A percentile compares a stretch with the other conserved stretches of the same genome.
These are phyloP conservation scores for Dolichotis patagonum DNA, from an alignment of 2,113 vertebrate species.

Conservation along the genomic window DNA sequence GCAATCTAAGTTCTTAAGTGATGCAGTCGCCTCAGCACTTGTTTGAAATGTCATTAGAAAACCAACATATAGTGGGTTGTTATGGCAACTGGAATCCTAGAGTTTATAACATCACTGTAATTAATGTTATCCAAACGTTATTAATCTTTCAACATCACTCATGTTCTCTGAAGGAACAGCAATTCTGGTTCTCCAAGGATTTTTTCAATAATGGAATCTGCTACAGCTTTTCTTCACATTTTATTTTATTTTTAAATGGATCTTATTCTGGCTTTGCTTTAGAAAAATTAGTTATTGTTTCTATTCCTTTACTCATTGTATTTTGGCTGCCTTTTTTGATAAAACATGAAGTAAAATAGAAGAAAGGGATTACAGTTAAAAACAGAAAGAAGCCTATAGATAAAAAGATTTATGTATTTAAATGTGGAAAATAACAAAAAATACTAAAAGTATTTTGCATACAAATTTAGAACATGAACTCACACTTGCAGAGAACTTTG, in stretches of 20 bases:
- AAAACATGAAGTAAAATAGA: conserved; percentile 61
- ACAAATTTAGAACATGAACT: conserved; percentile 23
- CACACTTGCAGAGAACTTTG: conserved; percentile 7
- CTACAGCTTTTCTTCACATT: conserved; percentile 47
- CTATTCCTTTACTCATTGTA: conserved; percentile 44
- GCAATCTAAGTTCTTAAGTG: conserved; percentile 75
- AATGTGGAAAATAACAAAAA: conserved; percentile 39
- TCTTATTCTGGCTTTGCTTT: conserved; percentile 54
- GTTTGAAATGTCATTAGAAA: conserved; percentile 81
- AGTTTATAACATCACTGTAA: conserved; percentile 82
- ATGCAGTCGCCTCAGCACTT: conserved; percentile 68
- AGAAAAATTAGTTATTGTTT: conserved; percentile 69
- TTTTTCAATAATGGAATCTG: conserved; percentile 71
- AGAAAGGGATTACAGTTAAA: conserved; percentile 50
- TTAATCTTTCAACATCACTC: conserved; percentile 84
- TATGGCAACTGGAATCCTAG: conserved; percentile 81
- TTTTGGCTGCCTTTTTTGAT: conserved; percentile 54
- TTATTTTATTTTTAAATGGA: conserved; percentile 68
- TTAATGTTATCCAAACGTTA: conserved; percentile 85
- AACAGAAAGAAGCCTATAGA: conserved; percentile 19
- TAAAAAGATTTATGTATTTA: conserved; percentile 58
- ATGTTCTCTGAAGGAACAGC: conserved; percentile 74
- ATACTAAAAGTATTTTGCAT: conserved; percentile 62
- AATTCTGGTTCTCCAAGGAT: conserved; percentile 70
- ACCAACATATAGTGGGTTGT: conserved; percentile 81